phyloP scores from a whole-genome alignment of 1,140 invertebrate species.

The Steinernema khuongi region DNA sequence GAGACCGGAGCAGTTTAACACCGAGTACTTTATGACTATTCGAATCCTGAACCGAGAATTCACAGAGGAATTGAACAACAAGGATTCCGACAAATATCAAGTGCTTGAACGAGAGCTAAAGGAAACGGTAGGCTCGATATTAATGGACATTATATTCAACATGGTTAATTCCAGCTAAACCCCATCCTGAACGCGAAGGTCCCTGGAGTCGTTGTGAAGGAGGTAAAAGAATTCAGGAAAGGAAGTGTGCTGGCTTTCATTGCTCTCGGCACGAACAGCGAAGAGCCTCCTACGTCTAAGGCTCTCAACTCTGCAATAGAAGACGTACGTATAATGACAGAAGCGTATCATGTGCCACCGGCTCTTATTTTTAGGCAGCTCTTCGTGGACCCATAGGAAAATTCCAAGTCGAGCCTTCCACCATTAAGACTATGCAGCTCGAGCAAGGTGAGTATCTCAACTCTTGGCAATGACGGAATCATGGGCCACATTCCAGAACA shows the following conservation, averaged over 20 bases:
- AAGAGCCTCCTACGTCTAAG: constrained; percentile 30
- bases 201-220: neutral
- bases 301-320: constrained; percentile 29
- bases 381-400: constrained; percentile 27
- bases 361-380: constrained; percentile 3
- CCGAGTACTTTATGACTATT: constrained; percentile 32
- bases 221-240: constrained; percentile 25
- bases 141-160: neutral
- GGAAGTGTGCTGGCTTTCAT: constrained; percentile 38
- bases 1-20: neutral
- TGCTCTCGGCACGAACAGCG: constrained; percentile 26
- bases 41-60: constrained; percentile 40
- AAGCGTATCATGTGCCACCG: neutral
- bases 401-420: constrained; percentile 35
- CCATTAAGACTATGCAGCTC: constrained; percentile 22
- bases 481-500: constrained; percentile 14
- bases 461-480: constrained; percentile 15
- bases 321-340: constrained; percentile 23
- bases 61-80: constrained; percentile 28
- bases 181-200: constrained; percentile 29
- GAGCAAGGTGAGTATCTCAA: constrained; percentile 18
- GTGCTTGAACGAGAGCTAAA: constrained; percentile 33
- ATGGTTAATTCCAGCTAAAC: constrained; percentile 30
- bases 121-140: constrained; percentile 13
- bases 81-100: constrained; percentile 32